These are phyloP conservation scores for Hipposideros armiger DNA, from an alignment of 2,113 vertebrate species.

Conservation along the genomic window DNA sequence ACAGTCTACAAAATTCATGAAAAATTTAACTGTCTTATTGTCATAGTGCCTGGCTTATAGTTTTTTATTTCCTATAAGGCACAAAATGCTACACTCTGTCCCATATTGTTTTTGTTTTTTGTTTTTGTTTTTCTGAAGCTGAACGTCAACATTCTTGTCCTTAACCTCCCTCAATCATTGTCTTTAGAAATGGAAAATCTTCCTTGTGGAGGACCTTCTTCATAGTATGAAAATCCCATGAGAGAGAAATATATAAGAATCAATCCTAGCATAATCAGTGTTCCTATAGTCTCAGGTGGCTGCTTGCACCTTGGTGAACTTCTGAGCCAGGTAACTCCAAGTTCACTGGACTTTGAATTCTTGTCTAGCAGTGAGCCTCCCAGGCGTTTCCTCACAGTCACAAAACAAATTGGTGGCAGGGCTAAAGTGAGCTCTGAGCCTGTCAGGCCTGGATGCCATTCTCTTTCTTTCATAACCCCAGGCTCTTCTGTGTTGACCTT, in stretches of 20 bases:
- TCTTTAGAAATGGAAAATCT: neutral
- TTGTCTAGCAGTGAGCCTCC: neutral
- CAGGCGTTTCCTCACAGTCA: neutral
- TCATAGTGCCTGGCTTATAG: neutral
- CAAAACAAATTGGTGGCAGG: neutral
- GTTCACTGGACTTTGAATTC: neutral
- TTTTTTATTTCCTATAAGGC: neutral
- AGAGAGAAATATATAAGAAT: neutral
- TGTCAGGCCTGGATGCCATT: neutral
- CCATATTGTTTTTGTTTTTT: fast-evolving
- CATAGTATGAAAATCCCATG: neutral
- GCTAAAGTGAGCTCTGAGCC: neutral
- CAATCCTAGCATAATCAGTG: neutral
- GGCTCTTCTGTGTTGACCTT: neutral
- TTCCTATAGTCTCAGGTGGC: neutral
- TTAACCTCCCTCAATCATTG: neutral
- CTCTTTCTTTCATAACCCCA: neutral
- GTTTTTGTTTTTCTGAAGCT: neutral
- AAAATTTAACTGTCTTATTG: neutral
- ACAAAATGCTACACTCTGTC: neutral
- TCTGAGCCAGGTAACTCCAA: neutral
- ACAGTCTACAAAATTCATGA: neutral
- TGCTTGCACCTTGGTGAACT: neutral
- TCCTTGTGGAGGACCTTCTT: neutral
- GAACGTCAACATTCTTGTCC: neutral